Conservation (phyloP, 2,797 vertebrate genomes). For the Sebastolobus alascanus region DNA sequence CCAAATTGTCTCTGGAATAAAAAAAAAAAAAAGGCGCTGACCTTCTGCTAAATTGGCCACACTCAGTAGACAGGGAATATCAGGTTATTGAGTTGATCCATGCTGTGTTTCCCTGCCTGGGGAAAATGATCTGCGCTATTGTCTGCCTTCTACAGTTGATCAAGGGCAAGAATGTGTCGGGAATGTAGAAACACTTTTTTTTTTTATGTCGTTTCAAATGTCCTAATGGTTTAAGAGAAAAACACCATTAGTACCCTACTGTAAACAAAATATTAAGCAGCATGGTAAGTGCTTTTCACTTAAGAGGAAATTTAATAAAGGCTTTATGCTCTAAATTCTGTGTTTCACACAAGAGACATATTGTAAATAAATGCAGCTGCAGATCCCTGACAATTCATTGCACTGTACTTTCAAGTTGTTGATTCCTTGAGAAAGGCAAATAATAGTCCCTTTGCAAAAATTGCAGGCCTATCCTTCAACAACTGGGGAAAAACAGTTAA, state of each 20-base stretch:
- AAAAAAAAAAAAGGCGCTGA: conserved; percentile 78
- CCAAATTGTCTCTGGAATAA: conserved; percentile 85
- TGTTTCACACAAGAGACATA: conserved; percentile 61
- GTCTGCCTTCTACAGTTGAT: conserved; percentile 82
- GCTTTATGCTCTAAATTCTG: conserved; percentile 61
- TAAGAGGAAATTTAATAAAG: conserved; percentile 57
- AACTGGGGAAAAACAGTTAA: conserved; percentile 78
- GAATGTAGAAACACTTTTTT: conserved; percentile 75
- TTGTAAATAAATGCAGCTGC: conserved; percentile 78
- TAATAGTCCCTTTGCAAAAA: conserved; percentile 86
- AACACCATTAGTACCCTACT: conserved; percentile 39
- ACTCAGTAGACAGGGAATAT: conserved; percentile 87
- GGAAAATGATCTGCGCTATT: conserved; percentile 84
- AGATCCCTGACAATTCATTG: conserved; percentile 75
- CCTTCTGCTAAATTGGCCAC: conserved; percentile 87
- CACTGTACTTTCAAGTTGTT: conserved; percentile 85
- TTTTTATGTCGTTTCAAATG: conserved; percentile 47
- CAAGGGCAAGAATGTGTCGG: conserved; percentile 81
- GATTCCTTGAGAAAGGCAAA: conserved; percentile 84
- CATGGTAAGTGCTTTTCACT: conserved; percentile 61
- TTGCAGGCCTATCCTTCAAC: conserved; percentile 83
- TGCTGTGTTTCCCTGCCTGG: conserved; percentile 84
- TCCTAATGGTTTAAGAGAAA: conserved; percentile 53
- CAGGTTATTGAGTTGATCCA: conserved; percentile 89
- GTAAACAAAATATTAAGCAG: conserved; percentile 70